A percentile compares a stretch with the other conserved stretches of the same genome.
phyloP scores from a whole-genome alignment of 23 tunicate genomes.

The Halocynthia roretzi region DNA sequence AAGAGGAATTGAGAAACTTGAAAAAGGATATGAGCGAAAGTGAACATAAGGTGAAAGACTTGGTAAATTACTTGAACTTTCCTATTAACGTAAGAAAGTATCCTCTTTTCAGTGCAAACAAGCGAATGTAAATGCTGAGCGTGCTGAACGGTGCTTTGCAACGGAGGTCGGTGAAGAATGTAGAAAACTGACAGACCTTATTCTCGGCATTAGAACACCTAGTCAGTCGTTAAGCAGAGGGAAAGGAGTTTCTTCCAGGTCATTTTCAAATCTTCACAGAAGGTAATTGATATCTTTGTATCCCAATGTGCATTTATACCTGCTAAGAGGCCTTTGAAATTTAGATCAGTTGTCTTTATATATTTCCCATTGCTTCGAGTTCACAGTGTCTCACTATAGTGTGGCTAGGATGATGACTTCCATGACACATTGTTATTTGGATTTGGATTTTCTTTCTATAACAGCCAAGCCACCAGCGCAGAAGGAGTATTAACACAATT shows the following conservation, averaged over 20 bases:
- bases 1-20: slow-evolving; percentile 13
- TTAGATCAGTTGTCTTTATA: no score
- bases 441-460: background rate
- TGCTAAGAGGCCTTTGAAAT: no score
- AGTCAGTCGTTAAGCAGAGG: slow-evolving; percentile 20
- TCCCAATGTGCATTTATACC: background rate
- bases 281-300: slow-evolving; percentile 2
- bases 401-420: no score
- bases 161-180: slow-evolving; percentile 22
- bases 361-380: no score
- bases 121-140: slow-evolving; percentile 1
- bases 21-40: slow-evolving; percentile 13
- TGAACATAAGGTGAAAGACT: background rate
- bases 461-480: slow-evolving; percentile 11
- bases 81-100: background rate
- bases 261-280: slow-evolving; percentile 15
- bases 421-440: no score
- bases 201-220: slow-evolving; percentile 17
- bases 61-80: background rate
- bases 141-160: slow-evolving; percentile 6
- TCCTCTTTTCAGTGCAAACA: slow-evolving; percentile 5
- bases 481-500: slow-evolving; percentile 13
- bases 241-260: slow-evolving; percentile 5
- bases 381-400: no score
- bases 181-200: slow-evolving; percentile 8